Evolutionary conservation across 2,113 vertebrate genomes (phyloP).

Genomic region (Nyctereutes procyonoides): DNA sequence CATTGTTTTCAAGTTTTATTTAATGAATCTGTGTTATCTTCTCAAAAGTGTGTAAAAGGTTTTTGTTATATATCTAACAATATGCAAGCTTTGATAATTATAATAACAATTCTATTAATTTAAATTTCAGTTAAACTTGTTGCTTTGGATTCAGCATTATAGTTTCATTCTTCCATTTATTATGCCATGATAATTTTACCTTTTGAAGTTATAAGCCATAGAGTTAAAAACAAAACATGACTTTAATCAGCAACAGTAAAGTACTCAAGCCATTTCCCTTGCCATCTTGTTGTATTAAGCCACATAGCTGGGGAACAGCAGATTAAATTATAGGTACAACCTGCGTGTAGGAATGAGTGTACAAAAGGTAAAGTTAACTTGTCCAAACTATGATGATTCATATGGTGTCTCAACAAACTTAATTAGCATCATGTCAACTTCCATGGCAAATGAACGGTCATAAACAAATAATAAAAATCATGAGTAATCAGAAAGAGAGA

Average conservation of each 20-base stretch:
- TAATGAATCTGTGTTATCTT: conserved; percentile 46
- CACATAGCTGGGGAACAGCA: not conserved
- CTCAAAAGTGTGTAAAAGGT: not conserved
- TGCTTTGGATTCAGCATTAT: conserved; percentile 69
- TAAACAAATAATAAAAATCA: not conserved
- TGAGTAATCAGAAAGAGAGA: not conserved
- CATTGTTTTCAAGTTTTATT: conserved; percentile 11
- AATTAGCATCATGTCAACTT: not conserved
- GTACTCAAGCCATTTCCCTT: not conserved
- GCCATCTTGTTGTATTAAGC: not conserved
- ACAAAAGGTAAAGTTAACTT: not conserved
- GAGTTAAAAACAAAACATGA: not conserved
- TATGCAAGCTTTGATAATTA: conserved; percentile 57
- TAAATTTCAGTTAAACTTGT: conserved; percentile 65
- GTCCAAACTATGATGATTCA: not conserved
- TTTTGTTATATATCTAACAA: conserved; percentile 56
- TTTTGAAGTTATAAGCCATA: conserved; percentile 78
- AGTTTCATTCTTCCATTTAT: conserved; percentile 72
- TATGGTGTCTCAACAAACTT: not conserved
- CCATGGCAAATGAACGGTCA: not conserved
- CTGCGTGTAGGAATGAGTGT: not conserved
- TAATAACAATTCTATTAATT: conserved; percentile 41
- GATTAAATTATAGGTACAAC: not conserved
- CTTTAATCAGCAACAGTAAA: not conserved
- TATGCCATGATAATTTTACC: conserved; percentile 75